Conservation (phyloP, 2,113 vertebrate genomes). For the Protobothrops flavoviridis region DNA sequence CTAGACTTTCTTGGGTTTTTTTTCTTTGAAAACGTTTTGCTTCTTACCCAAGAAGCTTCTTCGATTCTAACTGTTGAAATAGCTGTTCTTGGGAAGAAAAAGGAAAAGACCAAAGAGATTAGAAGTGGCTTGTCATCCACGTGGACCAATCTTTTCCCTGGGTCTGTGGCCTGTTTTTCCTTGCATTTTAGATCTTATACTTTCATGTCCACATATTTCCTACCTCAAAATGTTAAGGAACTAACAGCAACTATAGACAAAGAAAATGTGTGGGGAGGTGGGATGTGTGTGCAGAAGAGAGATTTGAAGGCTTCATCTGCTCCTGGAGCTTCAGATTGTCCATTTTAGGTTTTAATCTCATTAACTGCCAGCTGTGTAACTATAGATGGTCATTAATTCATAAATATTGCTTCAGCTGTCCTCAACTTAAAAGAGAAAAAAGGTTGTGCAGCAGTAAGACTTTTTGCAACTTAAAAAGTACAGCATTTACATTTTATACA, state of each 20-base stretch:
- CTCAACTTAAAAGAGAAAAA: not conserved
- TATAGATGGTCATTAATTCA: not conserved
- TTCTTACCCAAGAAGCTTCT: not conserved
- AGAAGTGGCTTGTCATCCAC: not conserved
- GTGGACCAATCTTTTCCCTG: not conserved
- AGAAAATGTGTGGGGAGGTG: not conserved
- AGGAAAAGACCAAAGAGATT: not conserved
- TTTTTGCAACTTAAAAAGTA: conserved; percentile 9
- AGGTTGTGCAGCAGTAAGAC: not conserved
- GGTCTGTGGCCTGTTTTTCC: not conserved
- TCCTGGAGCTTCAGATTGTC: not conserved
- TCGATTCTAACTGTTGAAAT: not conserved
- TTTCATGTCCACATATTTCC: not conserved
- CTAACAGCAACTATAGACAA: not conserved
- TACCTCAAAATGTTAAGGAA: not conserved
- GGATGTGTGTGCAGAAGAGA: not conserved
- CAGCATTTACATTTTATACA: not conserved
- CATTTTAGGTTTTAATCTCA: not conserved
- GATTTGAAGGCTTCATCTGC: not conserved
- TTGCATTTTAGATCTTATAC: not conserved
- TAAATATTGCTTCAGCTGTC: not conserved
- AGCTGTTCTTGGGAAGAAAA: not conserved
- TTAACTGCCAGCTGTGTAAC: not conserved
- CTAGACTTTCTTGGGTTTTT: not conserved
- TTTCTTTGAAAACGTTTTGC: not conserved